Percentiles rank a stretch among this genome's conserved stretches.
Evolutionary conservation across 2,888 invertebrate genomes (phyloP).

Genomic region (Blastobasis lacticolella): DNA sequence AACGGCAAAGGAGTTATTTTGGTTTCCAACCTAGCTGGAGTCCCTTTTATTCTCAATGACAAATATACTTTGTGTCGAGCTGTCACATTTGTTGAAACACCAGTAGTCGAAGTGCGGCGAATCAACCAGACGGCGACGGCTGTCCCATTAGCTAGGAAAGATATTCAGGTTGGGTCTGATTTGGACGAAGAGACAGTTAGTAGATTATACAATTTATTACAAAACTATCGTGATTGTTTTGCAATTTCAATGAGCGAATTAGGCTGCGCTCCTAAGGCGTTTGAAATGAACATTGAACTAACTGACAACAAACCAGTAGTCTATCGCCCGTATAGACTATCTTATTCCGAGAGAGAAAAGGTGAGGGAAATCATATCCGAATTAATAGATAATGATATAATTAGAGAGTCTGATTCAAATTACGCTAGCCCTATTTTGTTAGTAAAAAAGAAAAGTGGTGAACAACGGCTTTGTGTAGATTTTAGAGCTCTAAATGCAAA

Average conservation of each 20-base stretch:
- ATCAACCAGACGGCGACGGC: not conserved
- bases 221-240: not conserved
- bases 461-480: constrained; percentile 3
- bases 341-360: not conserved
- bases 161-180: not conserved
- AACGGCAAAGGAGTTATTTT: not conserved
- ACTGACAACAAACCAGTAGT: constrained; percentile 1
- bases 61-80: not conserved
- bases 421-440: constrained; percentile 3
- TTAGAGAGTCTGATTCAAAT: not conserved
- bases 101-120: not conserved
- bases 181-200: not conserved
- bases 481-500: constrained; percentile 1
- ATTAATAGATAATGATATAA: not conserved
- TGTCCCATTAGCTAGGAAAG: not conserved
- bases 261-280: not conserved
- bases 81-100: not conserved
- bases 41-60: not conserved
- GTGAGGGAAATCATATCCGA: constrained; percentile 3
- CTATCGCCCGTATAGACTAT: constrained; percentile 4
- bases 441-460: constrained; percentile 4
- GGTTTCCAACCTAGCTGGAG: not conserved
- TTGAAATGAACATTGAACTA: constrained; percentile 1
- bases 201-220: not conserved
- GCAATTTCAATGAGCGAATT: not conserved